A percentile compares a stretch with the other conserved stretches of the same genome.
These are phyloP conservation scores for Etia nguti DNA, from an alignment of 2,113 vertebrate species.

Conservation along the genomic window DNA sequence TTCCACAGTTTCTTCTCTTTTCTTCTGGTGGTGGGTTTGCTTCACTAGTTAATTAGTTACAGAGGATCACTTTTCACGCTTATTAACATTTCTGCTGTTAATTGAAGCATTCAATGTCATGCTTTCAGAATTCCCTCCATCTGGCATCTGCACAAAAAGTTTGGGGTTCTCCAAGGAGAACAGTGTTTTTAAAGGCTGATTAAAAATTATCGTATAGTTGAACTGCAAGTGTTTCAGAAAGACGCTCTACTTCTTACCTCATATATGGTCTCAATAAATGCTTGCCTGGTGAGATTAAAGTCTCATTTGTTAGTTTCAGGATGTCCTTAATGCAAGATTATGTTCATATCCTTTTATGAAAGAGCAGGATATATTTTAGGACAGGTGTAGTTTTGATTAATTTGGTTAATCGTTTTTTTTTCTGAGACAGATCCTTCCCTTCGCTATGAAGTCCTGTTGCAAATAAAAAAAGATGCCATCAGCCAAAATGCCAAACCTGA, in stretches of 20 bases:
- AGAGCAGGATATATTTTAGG: background rate
- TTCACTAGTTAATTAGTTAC: background rate
- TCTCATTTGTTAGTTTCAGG: background rate
- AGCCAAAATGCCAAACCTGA: background rate
- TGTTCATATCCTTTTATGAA: background rate
- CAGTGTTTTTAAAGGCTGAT: background rate
- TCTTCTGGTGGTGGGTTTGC: background rate
- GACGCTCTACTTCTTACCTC: background rate
- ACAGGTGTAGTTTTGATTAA: background rate
- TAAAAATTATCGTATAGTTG: rapidly evolving
- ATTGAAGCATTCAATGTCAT: rapidly evolving
- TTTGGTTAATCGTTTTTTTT: background rate
- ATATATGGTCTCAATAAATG: background rate
- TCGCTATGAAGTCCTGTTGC: background rate
- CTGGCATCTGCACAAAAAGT: background rate
- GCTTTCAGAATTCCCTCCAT: background rate
- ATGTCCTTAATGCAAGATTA: background rate
- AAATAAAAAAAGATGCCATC: background rate
- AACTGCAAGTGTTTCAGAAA: background rate
- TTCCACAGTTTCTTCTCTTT: background rate
- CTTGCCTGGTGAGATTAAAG: background rate
- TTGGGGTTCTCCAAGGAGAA: background rate
- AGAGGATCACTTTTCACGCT: rapidly evolving
- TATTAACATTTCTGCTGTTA: background rate
- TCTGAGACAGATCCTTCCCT: background rate